Conservation (phyloP, 2,888 invertebrate species). For the Drosophila pullipes region DNA sequence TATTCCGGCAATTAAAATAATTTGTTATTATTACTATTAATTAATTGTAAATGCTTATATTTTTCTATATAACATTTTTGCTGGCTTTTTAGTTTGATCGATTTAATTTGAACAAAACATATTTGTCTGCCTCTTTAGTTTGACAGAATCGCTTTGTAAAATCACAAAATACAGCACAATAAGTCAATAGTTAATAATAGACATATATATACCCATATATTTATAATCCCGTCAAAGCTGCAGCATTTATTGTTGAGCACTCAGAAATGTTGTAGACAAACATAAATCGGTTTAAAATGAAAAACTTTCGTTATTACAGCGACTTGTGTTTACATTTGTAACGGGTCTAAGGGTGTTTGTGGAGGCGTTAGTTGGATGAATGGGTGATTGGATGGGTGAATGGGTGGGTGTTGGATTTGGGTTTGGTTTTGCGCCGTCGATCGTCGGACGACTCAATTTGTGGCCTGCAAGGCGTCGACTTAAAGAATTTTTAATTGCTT, state of each 20-base stretch:
- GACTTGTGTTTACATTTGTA: slow-evolving; percentile 59
- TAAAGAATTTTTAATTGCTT: slow-evolving; percentile 81
- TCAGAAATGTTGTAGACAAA: slow-evolving; percentile 38
- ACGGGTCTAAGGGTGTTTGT: not conserved
- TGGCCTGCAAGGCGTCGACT: slow-evolving; percentile 50
- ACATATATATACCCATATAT: not conserved
- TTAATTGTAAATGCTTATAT: too few species aligned
- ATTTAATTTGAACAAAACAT: too few species aligned
- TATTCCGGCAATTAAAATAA: not conserved
- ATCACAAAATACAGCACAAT: not conserved
- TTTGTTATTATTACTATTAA: not conserved
- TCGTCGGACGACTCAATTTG: slow-evolving; percentile 45
- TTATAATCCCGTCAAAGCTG: slow-evolving; percentile 9
- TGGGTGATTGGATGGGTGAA: not conserved
- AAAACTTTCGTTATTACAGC: slow-evolving; percentile 62
- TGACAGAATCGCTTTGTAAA: not conserved
- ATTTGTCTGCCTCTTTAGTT: not conserved
- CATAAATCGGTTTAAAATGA: slow-evolving; percentile 63
- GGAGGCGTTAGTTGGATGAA: not conserved
- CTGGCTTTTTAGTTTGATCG: not conserved
- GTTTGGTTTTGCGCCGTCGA: slow-evolving; percentile 24
- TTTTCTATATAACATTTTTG: too few species aligned
- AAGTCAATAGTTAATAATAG: not conserved
- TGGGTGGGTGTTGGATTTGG: not conserved
- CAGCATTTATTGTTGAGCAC: not conserved